phyloP scores from a whole-genome alignment of 2,888 invertebrate species.

The Trachelus iudaicus region DNA sequence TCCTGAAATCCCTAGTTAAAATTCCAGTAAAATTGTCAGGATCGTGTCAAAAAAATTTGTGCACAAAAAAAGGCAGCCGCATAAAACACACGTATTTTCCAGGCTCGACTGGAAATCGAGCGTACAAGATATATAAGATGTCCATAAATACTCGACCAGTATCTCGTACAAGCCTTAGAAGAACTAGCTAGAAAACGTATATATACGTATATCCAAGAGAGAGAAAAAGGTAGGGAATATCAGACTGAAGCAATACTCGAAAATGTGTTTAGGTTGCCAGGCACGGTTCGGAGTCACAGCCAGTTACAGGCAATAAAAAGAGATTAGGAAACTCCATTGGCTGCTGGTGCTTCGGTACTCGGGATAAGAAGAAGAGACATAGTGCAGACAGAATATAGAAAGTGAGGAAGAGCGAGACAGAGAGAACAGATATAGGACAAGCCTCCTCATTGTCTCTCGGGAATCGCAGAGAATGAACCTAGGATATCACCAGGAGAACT shows the following conservation, averaged over 20 bases:
- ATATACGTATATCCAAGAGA: not conserved
- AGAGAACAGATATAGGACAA: not conserved
- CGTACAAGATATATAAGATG: not conserved
- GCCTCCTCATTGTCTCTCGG: not conserved
- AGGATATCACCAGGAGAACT: not conserved
- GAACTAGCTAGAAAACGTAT: not conserved
- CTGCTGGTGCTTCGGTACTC: not conserved
- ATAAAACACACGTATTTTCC: not conserved
- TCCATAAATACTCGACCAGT: not conserved
- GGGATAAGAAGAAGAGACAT: not conserved
- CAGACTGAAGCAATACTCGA: slow-evolving; percentile 10
- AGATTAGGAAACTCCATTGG: slow-evolving; percentile 57
- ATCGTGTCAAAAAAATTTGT: not conserved
- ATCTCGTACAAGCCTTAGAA: not conserved
- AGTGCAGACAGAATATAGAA: not conserved
- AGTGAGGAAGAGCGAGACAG: not conserved
- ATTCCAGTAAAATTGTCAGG: not conserved
- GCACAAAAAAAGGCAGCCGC: not conserved
- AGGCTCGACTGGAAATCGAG: not conserved
- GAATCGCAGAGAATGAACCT: not conserved
- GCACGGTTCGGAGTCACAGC: slow-evolving; percentile 50
- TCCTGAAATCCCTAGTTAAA: not conserved
- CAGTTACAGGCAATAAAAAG: slow-evolving; percentile 60
- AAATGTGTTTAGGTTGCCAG: slow-evolving; percentile 46
- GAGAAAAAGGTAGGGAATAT: not conserved